phyloP scores from a whole-genome alignment of 2,888 invertebrate genomes.

The Lasioglossum figueresi region DNA sequence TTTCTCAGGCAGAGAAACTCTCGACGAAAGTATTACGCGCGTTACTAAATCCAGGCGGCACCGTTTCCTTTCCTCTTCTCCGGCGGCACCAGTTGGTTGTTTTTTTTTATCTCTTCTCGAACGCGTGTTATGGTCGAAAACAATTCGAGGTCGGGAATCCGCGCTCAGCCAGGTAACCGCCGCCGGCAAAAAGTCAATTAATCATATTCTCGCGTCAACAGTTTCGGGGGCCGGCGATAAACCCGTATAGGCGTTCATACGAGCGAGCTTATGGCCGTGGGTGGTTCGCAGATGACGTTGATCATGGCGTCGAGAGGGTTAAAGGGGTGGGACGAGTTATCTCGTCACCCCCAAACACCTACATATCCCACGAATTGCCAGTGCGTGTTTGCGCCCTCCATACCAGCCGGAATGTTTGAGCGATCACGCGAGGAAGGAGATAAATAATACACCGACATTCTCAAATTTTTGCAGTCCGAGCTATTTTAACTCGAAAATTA shows the following conservation, averaged over 20 bases:
- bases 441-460: too few relatives aligned
- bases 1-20: not conserved
- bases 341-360: slow-evolving; percentile 11
- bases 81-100: not conserved
- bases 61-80: not conserved
- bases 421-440: not conserved
- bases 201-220: slow-evolving; percentile 20
- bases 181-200: slow-evolving; percentile 27
- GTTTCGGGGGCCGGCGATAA: slow-evolving; percentile 9
- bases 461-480: too few relatives aligned
- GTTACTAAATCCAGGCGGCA: not conserved
- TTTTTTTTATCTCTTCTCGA: not conserved
- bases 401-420: not conserved
- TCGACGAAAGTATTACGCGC: not conserved
- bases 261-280: slow-evolving; percentile 36
- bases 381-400: not conserved
- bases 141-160: slow-evolving; percentile 7
- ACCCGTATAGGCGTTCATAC: slow-evolving; percentile 36
- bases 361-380: slow-evolving; percentile 2
- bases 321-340: slow-evolving; percentile 11
- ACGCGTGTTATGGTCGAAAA: slow-evolving; percentile 4
- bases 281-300: slow-evolving; percentile 12
- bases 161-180: slow-evolving; percentile 8
- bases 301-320: slow-evolving; percentile 13
- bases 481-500: too few relatives aligned